A percentile compares a stretch with the other conserved stretches of the same genome.
phyloP scores from a whole-genome alignment of 2,113 vertebrate species.

The Antigone vipio region DNA sequence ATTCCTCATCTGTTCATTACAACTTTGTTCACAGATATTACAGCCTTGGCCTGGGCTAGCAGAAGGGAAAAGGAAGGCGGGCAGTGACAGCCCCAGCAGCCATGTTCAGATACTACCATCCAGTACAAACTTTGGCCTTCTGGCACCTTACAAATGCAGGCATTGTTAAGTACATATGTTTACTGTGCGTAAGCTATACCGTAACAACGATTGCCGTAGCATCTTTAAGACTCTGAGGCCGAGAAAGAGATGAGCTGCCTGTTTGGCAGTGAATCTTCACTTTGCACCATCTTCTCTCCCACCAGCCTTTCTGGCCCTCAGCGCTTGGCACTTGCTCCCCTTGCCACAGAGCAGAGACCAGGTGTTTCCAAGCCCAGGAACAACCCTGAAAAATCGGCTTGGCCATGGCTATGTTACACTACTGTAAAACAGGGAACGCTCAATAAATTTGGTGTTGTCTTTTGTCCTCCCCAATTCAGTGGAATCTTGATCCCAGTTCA shows the following conservation, averaged over 20 bases:
- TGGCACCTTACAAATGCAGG: background rate
- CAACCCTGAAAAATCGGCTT: background rate
- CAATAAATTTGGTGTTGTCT: background rate
- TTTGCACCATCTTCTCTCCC: background rate
- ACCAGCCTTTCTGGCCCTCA: background rate
- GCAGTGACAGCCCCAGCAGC: background rate
- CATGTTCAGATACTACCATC: accelerated
- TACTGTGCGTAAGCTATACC: background rate
- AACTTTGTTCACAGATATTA: background rate
- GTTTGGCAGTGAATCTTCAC: background rate
- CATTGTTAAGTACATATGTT: background rate
- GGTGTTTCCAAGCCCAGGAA: background rate
- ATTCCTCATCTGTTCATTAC: background rate
- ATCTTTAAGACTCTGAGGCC: background rate
- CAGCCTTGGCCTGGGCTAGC: background rate
- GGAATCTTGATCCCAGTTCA: background rate
- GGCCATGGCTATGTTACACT: background rate
- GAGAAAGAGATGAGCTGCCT: background rate
- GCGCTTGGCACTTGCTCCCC: background rate
- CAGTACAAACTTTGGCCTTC: background rate
- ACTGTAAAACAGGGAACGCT: background rate
- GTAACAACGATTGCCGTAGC: background rate
- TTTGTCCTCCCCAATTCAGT: background rate
- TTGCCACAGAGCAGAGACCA: background rate
- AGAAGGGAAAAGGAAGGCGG: background rate